Evolutionary conservation across 1,140 invertebrate species (phyloP), one percentile per base, ranked within the genome.

Genomic region (Callitettix versicolor): DNA sequence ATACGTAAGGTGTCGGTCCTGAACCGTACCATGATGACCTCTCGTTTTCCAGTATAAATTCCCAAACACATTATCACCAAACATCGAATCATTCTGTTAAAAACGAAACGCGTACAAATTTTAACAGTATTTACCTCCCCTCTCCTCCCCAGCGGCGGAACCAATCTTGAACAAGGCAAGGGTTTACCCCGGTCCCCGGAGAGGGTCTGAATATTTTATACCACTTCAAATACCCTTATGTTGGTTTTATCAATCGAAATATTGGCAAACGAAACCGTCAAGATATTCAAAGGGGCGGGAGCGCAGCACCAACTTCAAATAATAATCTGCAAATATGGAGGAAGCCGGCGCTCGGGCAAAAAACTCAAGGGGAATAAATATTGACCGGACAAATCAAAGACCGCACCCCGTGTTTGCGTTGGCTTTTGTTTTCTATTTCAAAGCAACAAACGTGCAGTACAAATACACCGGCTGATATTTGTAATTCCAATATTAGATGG

Each of bases 371-470:
- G 21, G 14, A 20, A 18, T 34, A 51, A 51, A 51, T 51, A 51
- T 51, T 51, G 48, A 51, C 48, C 14, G 15, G 14, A 47, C 40
- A 49, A 56, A 50, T 41, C 20, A 50, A 57, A 75, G 74, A 73
- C 75, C 73, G 75, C 75, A 74, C 26, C 26, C 26, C 9, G 9
- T 30, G 26, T 30, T 30, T 30, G 26, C 26, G 3, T 30, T 9
- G 3, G 3, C 9, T 30, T 30, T 30, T 30, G 26, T 30, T 30
- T 30, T 30, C 3, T 30, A n/a, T n/a, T n/a, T 30, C 9, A 3
- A 30, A 30, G 26, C 26, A 30, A 30, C 26, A 30, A 30, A 30
- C 9, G 26, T 30, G 26, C 26, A 30, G 26, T 30, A 9, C 26
- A 30, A 30, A 4, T 30, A 30, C 3, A 30, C 26, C 9, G 3